phyloP scores from a whole-genome alignment of 2,113 vertebrate genomes.

The Pardalotus punctatus region DNA sequence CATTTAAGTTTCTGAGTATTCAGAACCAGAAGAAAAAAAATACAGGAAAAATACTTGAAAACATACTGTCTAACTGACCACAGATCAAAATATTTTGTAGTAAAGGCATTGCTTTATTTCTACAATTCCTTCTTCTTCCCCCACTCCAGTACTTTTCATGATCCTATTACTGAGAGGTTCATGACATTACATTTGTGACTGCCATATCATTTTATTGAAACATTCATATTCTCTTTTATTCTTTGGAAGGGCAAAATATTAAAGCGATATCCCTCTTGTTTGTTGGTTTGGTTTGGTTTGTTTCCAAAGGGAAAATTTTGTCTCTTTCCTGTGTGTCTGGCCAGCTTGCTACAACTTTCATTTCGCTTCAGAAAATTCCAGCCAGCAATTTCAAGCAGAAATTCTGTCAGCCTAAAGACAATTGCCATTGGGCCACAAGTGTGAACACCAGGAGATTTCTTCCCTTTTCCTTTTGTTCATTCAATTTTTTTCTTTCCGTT shows the following conservation, averaged over 20 bases:
- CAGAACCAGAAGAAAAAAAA: not conserved
- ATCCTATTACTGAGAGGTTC: not conserved
- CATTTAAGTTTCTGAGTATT: not conserved
- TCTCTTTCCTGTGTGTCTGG: not conserved
- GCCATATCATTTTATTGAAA: not conserved
- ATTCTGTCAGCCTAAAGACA: not conserved
- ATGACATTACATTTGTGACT: not conserved
- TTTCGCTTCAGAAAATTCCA: not conserved
- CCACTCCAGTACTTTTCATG: not conserved
- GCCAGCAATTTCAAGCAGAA: not conserved
- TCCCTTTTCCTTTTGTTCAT: not conserved
- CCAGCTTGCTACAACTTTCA: not conserved
- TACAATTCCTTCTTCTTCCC: not conserved
- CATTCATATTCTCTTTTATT: not conserved
- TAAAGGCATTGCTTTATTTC: not conserved
- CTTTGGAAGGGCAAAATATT: not conserved
- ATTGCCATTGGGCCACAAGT: not conserved
- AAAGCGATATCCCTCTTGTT: not conserved
- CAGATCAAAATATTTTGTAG: not conserved
- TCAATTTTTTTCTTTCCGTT: not conserved
- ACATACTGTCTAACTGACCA: not conserved
- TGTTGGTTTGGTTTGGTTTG: not conserved
- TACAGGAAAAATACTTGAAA: not conserved
- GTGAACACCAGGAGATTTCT: not conserved
- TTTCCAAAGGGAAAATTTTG: not conserved